Evolutionary conservation across 2,888 invertebrate species (phyloP), one percentile per base, ranked within the genome.

Genomic region (Cybosia mesomella): DNA sequence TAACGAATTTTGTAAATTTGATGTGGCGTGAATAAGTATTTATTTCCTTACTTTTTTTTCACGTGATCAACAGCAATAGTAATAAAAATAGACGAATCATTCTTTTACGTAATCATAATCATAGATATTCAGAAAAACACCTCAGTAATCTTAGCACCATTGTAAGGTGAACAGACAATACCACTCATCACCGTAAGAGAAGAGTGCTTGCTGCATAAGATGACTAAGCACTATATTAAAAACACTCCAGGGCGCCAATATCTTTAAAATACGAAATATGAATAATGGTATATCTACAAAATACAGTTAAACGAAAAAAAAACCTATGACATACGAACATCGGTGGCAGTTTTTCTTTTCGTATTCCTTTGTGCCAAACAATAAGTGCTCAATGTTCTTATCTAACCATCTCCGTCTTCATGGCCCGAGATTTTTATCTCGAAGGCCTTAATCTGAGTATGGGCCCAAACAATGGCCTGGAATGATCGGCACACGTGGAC

Each of bases 361-460:
- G 72, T 82, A 83, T 87, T 82, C 74, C 79, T 82, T 87, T 87
- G 84, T 87, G 70, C 81, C 79, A 83, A 78, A 89, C 89, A 91
- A 91, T 89, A 82, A 82, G 75, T 75, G 74, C 73, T 81, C 84
- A 83, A 79, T 83, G 80, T 76, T 82, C 87, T 91, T 93, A 92
- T 92, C 92, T 87, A 63, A 64, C 69, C 70, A 91, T 90, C 91
- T 89, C 74, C 79, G 80, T 78, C 71, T 81, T 80, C 34, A 21
- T 87, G 84, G 83, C 75, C 81, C 78, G 79, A 87, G 92, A 91
- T 90, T 85, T n/a, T 91, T 93, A 93, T 93, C 93, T 82, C 80
- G 68, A 70, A 53, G 86, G 83, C 83, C 81, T 83, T 85, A 85
- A 87, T 89, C 88, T 88, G 83, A 74, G 84, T 58, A 86, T 79